phyloP scores from a whole-genome alignment of 2,797 vertebrate species.

The Octomys mimax region DNA sequence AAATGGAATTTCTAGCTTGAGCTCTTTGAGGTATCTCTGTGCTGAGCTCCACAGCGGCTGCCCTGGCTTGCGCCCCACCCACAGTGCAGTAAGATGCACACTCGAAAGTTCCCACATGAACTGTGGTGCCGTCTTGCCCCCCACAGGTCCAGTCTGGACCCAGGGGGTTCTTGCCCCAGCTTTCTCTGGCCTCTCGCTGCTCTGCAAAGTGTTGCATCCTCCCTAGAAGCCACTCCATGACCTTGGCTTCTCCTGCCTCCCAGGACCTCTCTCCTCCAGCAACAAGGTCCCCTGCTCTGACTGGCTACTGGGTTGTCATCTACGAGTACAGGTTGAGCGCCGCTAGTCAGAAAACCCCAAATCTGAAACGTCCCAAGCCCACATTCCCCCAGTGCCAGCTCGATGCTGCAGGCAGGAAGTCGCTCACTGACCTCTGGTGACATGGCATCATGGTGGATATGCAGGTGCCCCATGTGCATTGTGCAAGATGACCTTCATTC shows the following conservation, averaged over 20 bases:
- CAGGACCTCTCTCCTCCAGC: too few relatives aligned
- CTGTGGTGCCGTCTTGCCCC: accelerated
- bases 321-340: background rate
- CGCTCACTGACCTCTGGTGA: too few relatives aligned
- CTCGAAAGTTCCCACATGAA: accelerated
- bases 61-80: too few relatives aligned
- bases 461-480: background rate
- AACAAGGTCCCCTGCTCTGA: too few relatives aligned
- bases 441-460: accelerated
- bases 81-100: background rate
- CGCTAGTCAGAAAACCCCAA: background rate
- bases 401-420: background rate
- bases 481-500: too few relatives aligned
- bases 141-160: accelerated
- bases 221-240: background rate
- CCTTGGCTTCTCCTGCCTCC: background rate
- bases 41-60: background rate
- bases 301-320: background rate
- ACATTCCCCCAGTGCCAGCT: background rate
- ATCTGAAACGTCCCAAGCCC: background rate
- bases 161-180: too few relatives aligned
- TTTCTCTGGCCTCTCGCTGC: accelerated
- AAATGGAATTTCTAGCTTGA: background rate
- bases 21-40: background rate
- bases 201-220: background rate